Evolutionary conservation across 1,140 invertebrate species (phyloP).

Genomic region (Diabrotica undecimpunctata): DNA sequence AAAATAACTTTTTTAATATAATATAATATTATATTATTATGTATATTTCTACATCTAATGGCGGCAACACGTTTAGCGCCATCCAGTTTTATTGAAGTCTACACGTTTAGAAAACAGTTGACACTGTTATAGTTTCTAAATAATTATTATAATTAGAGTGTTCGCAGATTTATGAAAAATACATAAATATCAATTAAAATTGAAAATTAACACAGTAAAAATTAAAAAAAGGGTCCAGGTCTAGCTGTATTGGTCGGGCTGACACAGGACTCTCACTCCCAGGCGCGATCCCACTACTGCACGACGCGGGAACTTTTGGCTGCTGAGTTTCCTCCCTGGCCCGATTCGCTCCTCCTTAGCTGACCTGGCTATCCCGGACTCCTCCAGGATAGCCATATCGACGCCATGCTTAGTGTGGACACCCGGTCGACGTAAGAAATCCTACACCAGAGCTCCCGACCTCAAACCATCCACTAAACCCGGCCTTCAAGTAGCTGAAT

Average conservation of each 20-base stretch:
- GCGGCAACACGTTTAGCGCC: no score
- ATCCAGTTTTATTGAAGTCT: no score
- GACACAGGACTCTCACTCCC: constrained; percentile 34
- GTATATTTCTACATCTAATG: no score
- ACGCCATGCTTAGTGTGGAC: constrained; percentile 87
- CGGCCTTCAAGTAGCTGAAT: constrained; percentile 89
- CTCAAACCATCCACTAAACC: constrained; percentile 82
- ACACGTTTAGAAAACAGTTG: no score
- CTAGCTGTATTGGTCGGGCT: constrained; percentile 10
- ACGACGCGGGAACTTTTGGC: constrained; percentile 92
- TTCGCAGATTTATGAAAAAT: no score
- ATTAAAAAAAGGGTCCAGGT: constrained; percentile 3
- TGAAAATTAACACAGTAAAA: neutral
- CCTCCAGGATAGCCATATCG: constrained; percentile 85
- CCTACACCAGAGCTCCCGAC: constrained; percentile 69
- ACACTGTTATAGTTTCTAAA: no score
- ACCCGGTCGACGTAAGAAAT: constrained; percentile 72
- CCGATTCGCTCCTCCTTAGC: constrained; percentile 90
- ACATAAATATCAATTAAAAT: neutral
- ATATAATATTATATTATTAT: no score
- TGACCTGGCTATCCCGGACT: constrained; percentile 73
- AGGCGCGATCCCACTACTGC: constrained; percentile 96
- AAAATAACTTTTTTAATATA: no score
- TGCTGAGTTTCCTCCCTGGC: constrained; percentile 95
- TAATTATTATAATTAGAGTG: no score